Evolutionary conservation across 2,888 invertebrate genomes (phyloP).

Genomic region (Leptopterna dolabrata): DNA sequence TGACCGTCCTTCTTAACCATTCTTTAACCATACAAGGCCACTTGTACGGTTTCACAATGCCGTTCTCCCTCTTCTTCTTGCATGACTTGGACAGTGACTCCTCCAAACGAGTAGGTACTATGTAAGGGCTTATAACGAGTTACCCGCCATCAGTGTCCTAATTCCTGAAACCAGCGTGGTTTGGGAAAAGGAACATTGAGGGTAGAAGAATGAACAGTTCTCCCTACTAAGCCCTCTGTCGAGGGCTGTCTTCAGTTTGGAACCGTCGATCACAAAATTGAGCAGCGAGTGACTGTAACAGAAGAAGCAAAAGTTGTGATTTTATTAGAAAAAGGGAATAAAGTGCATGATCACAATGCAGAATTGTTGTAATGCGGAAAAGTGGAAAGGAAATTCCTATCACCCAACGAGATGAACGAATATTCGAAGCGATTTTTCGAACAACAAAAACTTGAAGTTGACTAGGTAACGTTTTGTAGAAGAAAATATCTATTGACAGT

Average conservation of each 20-base stretch:
- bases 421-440: no score
- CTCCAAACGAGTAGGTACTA: no score
- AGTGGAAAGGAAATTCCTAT: no score
- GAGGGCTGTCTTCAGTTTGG: constrained; percentile 77
- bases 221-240: constrained; percentile 75
- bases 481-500: no score
- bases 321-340: constrained; percentile 66
- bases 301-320: constrained; percentile 68
- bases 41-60: no score
- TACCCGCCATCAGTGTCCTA: constrained; percentile 12
- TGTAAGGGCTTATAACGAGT: not conserved
- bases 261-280: constrained; percentile 78
- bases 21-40: no score
- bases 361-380: not conserved
- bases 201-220: constrained; percentile 72
- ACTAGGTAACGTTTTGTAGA: no score
- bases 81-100: no score
- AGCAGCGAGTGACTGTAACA: constrained; percentile 76
- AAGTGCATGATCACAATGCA: not conserved
- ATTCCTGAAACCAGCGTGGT: constrained; percentile 51
- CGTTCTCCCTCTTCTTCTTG: no score
- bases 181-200: constrained; percentile 73
- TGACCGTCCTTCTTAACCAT: no score
- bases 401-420: no score
- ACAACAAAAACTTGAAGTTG: no score